Evolutionary conservation across 1,140 invertebrate species (phyloP), one percentile per base, ranked within the genome.

Genomic region (Drosophila cardini): DNA sequence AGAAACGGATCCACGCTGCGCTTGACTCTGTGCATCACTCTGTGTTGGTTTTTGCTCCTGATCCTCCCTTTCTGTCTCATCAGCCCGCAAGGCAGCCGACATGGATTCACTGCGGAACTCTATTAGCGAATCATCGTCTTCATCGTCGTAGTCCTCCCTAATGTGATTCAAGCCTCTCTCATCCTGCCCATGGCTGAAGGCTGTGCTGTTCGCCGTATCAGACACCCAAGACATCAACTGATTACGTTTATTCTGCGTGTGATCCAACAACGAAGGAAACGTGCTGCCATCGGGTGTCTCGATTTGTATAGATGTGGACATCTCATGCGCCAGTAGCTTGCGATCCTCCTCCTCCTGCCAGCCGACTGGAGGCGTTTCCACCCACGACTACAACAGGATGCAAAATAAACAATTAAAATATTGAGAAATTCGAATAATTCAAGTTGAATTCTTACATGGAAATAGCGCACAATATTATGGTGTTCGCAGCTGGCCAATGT

Each of bases 401-500:
- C 89, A 97, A 98, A 91, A 97, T 98, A 13, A 13, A 97, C 93
- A 11, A 3, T 13, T 40, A 5, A 9, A 98, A 97, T 80, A n/a
- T n/a, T n/a, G 10, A 42, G 2, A 52, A 11, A 40, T 45, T 52
- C 8, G 7, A 2, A 16, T 13, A 6, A 26, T 15, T 53, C 10
- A 43, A 10, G 9, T 62, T 3, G 9, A 3, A 10, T 9, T 79
- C 90, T 82, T 42, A 91, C 90, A 60, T 91, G 90, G 91, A 98
- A 99, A 91, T 98, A 99, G 10, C 98, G 93, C 9, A 99, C 98
- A 78, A 99, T 99, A 91, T 98, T 96, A 38, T 95, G 94, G 93
- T 99, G 98, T 72, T 99, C 98, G 50, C 99, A 93, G 92, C 97
- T 98, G 4, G 98, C 98, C 10, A 99, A 92, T 0, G 98, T 98